Evolutionary conservation across 1,140 invertebrate genomes (phyloP), one percentile per base, ranked within the genome.

Genomic region (Trinorchestia longiramus): DNA sequence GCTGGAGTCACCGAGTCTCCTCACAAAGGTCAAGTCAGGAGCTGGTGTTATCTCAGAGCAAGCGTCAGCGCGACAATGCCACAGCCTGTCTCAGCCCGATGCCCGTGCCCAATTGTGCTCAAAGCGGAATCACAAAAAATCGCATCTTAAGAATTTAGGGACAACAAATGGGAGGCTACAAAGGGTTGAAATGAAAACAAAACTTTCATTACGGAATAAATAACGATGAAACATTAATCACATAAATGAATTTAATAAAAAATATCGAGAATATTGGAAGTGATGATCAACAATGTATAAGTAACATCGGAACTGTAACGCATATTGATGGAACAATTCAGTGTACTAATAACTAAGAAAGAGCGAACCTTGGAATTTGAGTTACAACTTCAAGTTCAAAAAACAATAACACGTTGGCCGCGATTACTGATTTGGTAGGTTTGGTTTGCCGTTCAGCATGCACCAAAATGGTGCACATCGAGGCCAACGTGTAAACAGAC

Each of bases 1-100:
- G 92, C 92, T 15, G 40, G 43, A 40, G 43, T 47, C 43, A 94
- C 19, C 45, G 43, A 47, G 43, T 44, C 92, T 94, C 92, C 92
- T 43, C 19, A 94, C 92, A 94, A 94, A 94, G 92, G 92, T 94
- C 92, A 94, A 11, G 92, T 0, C 44, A 47, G 92, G 92, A 94
- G 92, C 92, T 47, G 19, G 41, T 94, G 92, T 94, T 94, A 94
- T 94, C 92, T 43, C 8, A 15, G 43, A 94, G 44, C 43, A 45
- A 94, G 44, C 44, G 44, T 43, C 92, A 94, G 92, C 43, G 40
- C 43, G 92, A 94, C 92, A 94, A 94, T 94, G 43, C 88, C 41
- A 43, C 43, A 90, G 92, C 92, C 44, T n/a, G 23, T 44, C 92
- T 47, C 40, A 28, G 88, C 92, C 44, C 44, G 44, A 47, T 45